Percentiles rank a stretch among this genome's conserved stretches.
These are phyloP conservation scores for Coendou prehensilis DNA, from an alignment of 2,797 vertebrate species.

Conservation along the genomic window DNA sequence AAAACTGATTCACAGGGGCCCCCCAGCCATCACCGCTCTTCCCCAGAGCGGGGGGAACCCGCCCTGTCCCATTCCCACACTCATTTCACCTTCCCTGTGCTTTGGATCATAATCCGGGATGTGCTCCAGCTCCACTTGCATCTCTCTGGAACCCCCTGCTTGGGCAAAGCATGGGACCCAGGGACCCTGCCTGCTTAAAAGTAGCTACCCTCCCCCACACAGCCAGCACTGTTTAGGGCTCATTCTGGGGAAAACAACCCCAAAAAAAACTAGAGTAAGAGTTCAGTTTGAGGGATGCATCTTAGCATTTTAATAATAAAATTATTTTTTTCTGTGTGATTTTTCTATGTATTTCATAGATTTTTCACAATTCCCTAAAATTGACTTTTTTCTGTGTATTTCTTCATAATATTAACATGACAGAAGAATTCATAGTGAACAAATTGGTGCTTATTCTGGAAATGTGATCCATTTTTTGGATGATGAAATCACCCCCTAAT, in stretches of 20 bases:
- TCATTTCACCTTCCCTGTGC: background rate
- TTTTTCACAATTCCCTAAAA: background rate
- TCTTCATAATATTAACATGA: background rate
- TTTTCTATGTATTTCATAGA: background rate
- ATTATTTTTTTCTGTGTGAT: background rate
- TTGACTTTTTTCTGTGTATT: background rate
- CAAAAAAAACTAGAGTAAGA: background rate
- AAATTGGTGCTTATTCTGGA: background rate
- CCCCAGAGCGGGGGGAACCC: background rate
- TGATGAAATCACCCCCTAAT: background rate
- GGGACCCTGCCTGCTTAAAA: background rate
- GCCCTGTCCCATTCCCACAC: background rate
- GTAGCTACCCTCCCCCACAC: background rate
- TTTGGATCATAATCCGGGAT: background rate
- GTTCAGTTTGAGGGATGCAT: background rate
- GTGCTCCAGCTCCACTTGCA: background rate
- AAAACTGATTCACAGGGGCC: background rate
- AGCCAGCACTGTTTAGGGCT: background rate
- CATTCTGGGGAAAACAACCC: background rate
- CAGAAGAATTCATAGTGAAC: background rate
- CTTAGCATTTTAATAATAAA: constrained; percentile 41
- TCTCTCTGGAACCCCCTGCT: background rate
- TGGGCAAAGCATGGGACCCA: background rate
- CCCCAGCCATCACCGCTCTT: background rate
- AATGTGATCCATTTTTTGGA: background rate